Evolutionary conservation across 1,140 invertebrate species (phyloP).

Genomic region (Ptiloglossa arizonensis): DNA sequence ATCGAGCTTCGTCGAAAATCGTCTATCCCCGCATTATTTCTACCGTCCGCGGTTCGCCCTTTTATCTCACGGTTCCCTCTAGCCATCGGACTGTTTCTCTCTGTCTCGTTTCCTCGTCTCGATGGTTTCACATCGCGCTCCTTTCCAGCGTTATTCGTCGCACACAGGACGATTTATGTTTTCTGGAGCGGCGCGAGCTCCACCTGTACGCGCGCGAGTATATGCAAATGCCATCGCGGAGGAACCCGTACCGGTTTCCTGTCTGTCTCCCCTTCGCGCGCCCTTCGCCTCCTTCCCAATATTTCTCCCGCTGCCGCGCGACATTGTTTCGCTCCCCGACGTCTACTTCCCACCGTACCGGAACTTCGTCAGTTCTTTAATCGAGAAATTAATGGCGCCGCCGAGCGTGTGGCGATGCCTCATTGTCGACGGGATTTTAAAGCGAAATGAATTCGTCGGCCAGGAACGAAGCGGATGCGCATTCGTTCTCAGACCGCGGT

Average conservation of each 20-base stretch:
- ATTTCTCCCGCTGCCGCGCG: not conserved
- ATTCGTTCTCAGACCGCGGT: not conserved
- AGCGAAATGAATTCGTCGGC: not conserved
- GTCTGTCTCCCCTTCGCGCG: too few species aligned
- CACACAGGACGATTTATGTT: constrained; percentile 51
- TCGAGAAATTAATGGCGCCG: constrained; percentile 11
- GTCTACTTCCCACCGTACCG: not conserved
- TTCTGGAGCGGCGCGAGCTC: constrained; percentile 15
- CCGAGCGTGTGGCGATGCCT: not conserved
- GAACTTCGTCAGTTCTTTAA: constrained; percentile 25
- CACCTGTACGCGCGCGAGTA: constrained; percentile 42
- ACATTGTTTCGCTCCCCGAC: not conserved
- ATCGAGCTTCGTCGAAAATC: not conserved
- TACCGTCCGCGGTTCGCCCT: not conserved
- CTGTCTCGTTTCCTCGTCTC: not conserved
- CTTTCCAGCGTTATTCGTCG: not conserved
- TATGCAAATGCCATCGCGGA: constrained; percentile 55
- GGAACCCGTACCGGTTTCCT: constrained; percentile 28
- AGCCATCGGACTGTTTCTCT: too few species aligned
- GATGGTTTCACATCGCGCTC: not conserved
- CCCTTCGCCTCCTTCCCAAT: not conserved
- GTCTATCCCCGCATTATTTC: constrained; percentile 21
- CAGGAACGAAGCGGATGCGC: not conserved
- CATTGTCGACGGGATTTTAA: not conserved
- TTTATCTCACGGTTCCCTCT: not conserved